phyloP scores from a whole-genome alignment of 2,888 invertebrate genomes.

The Acholoe squamosa region DNA sequence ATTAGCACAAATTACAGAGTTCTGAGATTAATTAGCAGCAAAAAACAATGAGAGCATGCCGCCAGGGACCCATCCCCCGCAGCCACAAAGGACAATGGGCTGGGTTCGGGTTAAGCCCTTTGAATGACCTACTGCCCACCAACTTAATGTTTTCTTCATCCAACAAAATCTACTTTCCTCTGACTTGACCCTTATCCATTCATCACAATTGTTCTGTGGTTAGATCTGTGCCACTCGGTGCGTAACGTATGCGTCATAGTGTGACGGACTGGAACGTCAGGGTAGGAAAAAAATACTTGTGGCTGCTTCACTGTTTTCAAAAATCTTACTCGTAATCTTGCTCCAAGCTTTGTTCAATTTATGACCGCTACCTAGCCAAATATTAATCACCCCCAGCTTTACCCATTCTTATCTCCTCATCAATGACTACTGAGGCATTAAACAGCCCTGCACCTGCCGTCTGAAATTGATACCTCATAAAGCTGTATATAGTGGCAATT shows the following conservation, averaged over 20 bases:
- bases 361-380: not conserved
- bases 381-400: not conserved
- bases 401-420: not conserved
- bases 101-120: constrained; percentile 44
- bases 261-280: not conserved
- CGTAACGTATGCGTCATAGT: not conserved
- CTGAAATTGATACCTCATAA: constrained; percentile 31
- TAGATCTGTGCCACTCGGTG: not conserved
- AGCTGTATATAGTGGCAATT: not conserved
- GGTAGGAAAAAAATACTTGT: not conserved
- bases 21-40: constrained; percentile 54
- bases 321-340: not conserved
- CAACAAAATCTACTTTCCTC: not conserved
- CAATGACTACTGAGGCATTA: not conserved
- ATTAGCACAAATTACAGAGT: constrained; percentile 61
- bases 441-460: constrained; percentile 18
- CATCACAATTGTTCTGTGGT: not conserved
- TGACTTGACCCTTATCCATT: not conserved
- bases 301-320: not conserved
- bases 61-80: not conserved
- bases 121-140: constrained; percentile 39
- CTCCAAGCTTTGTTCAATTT: not conserved
- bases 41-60: constrained; percentile 36
- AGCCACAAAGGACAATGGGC: constrained; percentile 33
- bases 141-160: constrained; percentile 8